Percentiles rank a stretch among this genome's conserved stretches.
Evolutionary conservation across 2,888 invertebrate genomes (phyloP).

Genomic region (Synanthedon formicaeformis): DNA sequence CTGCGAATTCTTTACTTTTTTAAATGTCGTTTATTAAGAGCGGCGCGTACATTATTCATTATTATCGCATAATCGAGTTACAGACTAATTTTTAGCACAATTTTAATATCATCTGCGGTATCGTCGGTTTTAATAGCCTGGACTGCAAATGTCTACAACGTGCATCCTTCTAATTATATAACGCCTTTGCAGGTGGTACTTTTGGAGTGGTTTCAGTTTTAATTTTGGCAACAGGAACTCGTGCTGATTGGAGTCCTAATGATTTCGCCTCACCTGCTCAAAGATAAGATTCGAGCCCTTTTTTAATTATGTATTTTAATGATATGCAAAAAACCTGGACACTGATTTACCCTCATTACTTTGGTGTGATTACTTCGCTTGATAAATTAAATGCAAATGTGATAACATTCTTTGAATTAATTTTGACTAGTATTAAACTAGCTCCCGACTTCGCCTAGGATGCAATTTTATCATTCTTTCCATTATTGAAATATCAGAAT

Average conservation of each 20-base stretch:
- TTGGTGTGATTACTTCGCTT: no score
- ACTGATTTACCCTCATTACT: no score
- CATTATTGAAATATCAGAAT: no score
- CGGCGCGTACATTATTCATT: not conserved
- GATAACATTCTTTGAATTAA: no score
- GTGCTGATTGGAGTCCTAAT: slow-evolving; percentile 25
- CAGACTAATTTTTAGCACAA: not conserved
- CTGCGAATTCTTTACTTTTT: not conserved
- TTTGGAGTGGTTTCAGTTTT: slow-evolving; percentile 24
- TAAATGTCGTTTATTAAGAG: not conserved
- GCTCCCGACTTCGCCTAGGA: no score
- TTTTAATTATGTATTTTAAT: not conserved
- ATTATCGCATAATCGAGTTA: not conserved
- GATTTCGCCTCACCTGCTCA: slow-evolving; percentile 27
- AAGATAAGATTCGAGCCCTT: not conserved
- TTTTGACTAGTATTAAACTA: no score
- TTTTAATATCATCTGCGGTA: not conserved
- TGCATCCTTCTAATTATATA: not conserved
- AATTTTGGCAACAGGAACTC: slow-evolving; percentile 22
- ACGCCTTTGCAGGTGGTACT: slow-evolving; percentile 23
- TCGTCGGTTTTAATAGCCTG: not conserved
- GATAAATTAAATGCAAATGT: no score
- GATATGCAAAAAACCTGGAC: not conserved
- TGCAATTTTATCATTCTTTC: no score
- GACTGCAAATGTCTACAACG: not conserved